Conservation (phyloP, 2,888 invertebrate species). For the Aporophyla lueneburgensis region DNA sequence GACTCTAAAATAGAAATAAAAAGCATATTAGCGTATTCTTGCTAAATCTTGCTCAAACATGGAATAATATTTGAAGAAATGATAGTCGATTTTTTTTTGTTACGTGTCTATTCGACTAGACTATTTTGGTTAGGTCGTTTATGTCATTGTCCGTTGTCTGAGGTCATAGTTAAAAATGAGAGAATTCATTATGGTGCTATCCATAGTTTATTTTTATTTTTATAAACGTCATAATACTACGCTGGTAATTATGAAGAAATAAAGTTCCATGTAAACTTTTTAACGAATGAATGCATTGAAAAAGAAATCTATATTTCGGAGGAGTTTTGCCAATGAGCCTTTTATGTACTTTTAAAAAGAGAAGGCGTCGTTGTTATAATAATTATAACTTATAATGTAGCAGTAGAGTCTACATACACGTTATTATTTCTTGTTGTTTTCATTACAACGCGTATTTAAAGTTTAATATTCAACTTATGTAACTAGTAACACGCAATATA, state of each 20-base stretch:
- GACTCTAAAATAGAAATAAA: constrained; percentile 53
- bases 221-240: not conserved
- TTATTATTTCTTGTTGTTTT: constrained; percentile 11
- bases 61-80: constrained; percentile 33
- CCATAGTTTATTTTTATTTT: not conserved
- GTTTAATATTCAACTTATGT: constrained; percentile 56
- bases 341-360: constrained; percentile 4
- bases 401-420: not conserved
- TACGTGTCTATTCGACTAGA: constrained; percentile 10
- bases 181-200: not conserved
- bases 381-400: not conserved
- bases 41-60: constrained; percentile 50
- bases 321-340: not conserved
- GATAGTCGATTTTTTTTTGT: constrained; percentile 9
- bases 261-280: not conserved
- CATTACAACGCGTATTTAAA: constrained; percentile 19
- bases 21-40: constrained; percentile 49
- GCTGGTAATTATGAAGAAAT: too few species aligned
- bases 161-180: not conserved
- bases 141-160: not conserved
- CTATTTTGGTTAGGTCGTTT: constrained; percentile 6
- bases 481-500: constrained; percentile 48
- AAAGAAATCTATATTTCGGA: not conserved
- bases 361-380: not conserved
- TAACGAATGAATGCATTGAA: not conserved